These are phyloP conservation scores for Willisornis vidua DNA, from an alignment of 2,113 vertebrate genomes.

Conservation along the genomic window DNA sequence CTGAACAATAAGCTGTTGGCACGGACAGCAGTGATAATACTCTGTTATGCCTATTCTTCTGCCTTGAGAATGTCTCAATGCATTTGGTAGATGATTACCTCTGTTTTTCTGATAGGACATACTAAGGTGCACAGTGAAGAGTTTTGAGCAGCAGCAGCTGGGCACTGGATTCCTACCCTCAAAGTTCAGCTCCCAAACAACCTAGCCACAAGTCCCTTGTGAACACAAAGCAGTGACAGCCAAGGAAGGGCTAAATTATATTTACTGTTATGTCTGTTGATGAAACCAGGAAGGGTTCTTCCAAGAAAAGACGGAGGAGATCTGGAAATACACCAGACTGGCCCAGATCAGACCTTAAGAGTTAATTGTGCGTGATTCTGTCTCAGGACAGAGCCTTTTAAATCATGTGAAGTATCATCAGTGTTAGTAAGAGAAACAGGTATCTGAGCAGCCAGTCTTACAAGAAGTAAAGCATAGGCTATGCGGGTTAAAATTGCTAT, in stretches of 20 bases:
- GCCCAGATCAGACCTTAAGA: background rate
- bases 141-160: background rate
- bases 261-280: background rate
- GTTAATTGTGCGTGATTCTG: background rate
- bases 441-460: background rate
- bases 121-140: background rate
- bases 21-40: background rate
- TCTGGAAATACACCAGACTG: background rate
- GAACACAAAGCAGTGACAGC: background rate
- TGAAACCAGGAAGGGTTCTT: background rate
- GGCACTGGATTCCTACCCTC: background rate
- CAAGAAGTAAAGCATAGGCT: background rate
- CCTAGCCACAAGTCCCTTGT: background rate
- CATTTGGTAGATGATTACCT: background rate
- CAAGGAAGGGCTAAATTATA: background rate
- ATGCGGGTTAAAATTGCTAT: rapidly evolving
- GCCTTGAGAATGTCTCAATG: background rate
- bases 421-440: background rate
- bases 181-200: background rate
- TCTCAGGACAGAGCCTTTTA: background rate
- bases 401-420: background rate
- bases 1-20: background rate
- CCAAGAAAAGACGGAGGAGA: background rate
- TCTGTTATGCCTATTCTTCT: background rate
- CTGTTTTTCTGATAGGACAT: background rate